Evolutionary conservation across 2,797 vertebrate species (phyloP).

Genomic region (Phaenicophaeus curvirostris): DNA sequence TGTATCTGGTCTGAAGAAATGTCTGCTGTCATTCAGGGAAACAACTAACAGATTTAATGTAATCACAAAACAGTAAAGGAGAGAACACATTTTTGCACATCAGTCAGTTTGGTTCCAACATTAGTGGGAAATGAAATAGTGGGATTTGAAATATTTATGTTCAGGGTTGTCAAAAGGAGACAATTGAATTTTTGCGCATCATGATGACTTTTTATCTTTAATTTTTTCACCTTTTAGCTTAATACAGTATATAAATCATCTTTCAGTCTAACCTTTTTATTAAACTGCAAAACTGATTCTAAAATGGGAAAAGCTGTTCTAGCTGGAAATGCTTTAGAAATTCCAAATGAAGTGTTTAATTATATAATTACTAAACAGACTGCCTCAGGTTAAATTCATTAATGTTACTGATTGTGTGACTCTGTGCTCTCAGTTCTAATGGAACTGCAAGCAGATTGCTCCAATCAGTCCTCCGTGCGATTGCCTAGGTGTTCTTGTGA

Average conservation of each 20-base stretch:
- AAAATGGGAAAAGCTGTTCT: slow-evolving; percentile 31
- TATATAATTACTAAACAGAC: slow-evolving; percentile 79
- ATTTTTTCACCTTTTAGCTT: slow-evolving; percentile 44
- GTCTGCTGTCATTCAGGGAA: slow-evolving; percentile 44
- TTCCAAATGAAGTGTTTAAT: slow-evolving; percentile 70
- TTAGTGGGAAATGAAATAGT: slow-evolving; percentile 15
- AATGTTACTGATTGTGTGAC: slow-evolving; percentile 62
- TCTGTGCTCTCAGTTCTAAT: slow-evolving; percentile 61
- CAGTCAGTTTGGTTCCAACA: background rate
- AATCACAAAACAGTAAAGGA: slow-evolving; percentile 22
- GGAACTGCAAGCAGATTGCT: slow-evolving; percentile 75
- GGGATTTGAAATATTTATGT: slow-evolving; percentile 45
- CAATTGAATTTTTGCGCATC: slow-evolving; percentile 41
- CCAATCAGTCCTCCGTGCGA: slow-evolving; percentile 81
- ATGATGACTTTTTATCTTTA: slow-evolving; percentile 47
- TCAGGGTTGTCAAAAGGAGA: slow-evolving; percentile 35
- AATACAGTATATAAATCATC: slow-evolving; percentile 7
- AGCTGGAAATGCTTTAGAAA: slow-evolving; percentile 5
- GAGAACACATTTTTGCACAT: slow-evolving; percentile 3
- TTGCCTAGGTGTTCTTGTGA: slow-evolving; percentile 91
- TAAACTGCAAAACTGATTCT: slow-evolving; percentile 29
- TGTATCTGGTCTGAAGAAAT: slow-evolving; percentile 28
- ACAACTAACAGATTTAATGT: slow-evolving; percentile 41
- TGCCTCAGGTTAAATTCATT: slow-evolving; percentile 82
- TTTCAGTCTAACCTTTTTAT: slow-evolving; percentile 4